Evolutionary conservation across 2,888 invertebrate genomes (phyloP), one percentile per base, ranked within the genome.

Genomic region (Eutolmus rufibarbis): DNA sequence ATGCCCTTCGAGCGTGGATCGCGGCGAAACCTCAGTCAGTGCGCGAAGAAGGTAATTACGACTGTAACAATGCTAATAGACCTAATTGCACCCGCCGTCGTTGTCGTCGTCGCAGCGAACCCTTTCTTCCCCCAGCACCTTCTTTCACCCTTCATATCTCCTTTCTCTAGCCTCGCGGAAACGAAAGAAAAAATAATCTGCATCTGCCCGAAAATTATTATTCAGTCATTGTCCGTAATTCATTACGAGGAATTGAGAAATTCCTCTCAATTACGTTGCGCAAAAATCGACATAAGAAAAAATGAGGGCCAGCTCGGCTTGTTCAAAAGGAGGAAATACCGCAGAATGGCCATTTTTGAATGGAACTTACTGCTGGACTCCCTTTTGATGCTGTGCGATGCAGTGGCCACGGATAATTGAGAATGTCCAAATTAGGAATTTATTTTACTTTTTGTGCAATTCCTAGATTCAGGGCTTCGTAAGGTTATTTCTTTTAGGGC

Each of bases 201-300:
- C 56, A 81, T 81, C 34, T 56, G 66, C n/a, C 76, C 40, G 34
- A 8, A 37, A 82, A 82, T 82, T 82, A 82, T 82, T 82, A 82
- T 82, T 82, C 82, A 57, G 82, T 28, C 57, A 51, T 82, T 82
- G 82, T 82, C 82, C 82, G 82, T 82, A 85, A 85, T 85, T 74
- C 85, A 85, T 74, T 74, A 74, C 43, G 85, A 74, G 43, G 85
- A 46, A 74, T 74, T 85, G 85, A 85, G 74, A 85, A 82, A 82
- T 66, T 82, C 57, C 57, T 57, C 82, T 37, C 82, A 82, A 82
- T 82, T 82, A 82, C 82, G 82, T 66, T 82, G 82, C 82, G 82
- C 82, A 82, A 82, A 82, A 82, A 57, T 82, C 66, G 82, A 57
- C 82, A 82, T 82, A 82, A 82, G 82, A 82, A 82, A 82, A 57